Base-by-base conservation (phyloP, 1,140 invertebrate genomes). In the Drosophila oshimai region DNA sequence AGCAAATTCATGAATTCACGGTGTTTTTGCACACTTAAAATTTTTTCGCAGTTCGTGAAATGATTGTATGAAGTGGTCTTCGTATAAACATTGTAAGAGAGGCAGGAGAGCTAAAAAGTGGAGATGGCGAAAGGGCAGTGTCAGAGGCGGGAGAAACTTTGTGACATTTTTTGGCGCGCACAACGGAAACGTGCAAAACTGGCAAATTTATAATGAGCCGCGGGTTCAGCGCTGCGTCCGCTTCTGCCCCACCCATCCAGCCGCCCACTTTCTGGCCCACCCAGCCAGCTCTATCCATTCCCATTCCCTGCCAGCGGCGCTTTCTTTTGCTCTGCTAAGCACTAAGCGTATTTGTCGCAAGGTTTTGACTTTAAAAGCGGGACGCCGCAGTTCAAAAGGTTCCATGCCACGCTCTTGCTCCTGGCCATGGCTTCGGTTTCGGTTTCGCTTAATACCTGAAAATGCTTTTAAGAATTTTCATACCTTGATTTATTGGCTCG, bases 181-280 rank as follows among this genome's bases (percentile, higher is more conserved):
- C 72, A 74, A 61, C 81, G 81, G 81, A 86, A 86, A 86, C 81
- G 81, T 87, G 81, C 81, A 86, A 86, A 86, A 86, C 81, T 87
- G 83, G 81, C 81, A 86, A 86, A 86, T 86, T 86, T 81, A 86
- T 86, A 86, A 86, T 86, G 81, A 86, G 81, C 58, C 76, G 73
- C 81, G 72, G 68, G 76, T 74, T 86, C 72, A 76, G 55, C 46
- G 64, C 57, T 50, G 65, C 74, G 65, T 74, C 62, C 51, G 55
- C 34, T 65, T 24, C 61, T 50, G 61, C n/a, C n/a, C n/a, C n/a
- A n/a, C n/a, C n/a, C 58, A 46, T 41, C 58, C 58, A 42, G 28
- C 54, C 7, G 2, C 10, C 45, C 15, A 13, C 18, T 33, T 20
- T 31, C n/a, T 18, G 9, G 2, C 24, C 33, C 24, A 10, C 2